Evolutionary conservation across 2,797 vertebrate species (phyloP), one percentile per base, ranked within the genome.

Genomic region (Microchirus variegatus): DNA sequence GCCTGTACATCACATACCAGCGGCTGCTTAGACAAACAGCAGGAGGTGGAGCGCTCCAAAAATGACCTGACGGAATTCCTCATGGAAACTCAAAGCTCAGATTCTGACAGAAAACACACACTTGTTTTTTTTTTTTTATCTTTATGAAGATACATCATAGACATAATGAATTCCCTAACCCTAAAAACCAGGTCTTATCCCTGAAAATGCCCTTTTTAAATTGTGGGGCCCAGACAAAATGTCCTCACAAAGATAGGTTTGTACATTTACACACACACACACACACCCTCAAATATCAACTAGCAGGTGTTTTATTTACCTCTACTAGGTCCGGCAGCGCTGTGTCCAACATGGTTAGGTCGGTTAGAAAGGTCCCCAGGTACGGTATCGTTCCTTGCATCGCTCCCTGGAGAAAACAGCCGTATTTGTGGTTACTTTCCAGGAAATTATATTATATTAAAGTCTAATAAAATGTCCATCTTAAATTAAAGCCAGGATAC

Each of bases 371-470:
- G 10, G 95, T 98, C 42, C 97, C 97, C 68, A 99, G 84, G 80
- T 97, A 99, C 0, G 97, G 97, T 42, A 99, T 96, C 0, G 96
- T 97, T 41, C 97, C 97, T 78, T 96, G 96, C 96, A 97, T 98
- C 14, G 94, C 93, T 15, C 97, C 96, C 97, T 98, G 87, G 87
- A 18, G 62, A 47, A 79, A 11, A 67, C 73, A 54, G 37, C 9
- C 12, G n/a, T n/a, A n/a, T n/a, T n/a, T n/a, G n/a, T n/a, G 15
- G 40, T 42, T 42, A 42, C 13, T 13, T 13, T 6, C 3, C 5
- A 42, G 40, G 40, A 42, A 42, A 42, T 42, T 1, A 10, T 31
- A 31, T 31, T 3, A 31, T 31, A n/a, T n/a, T n/a, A n/a, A n/a
- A n/a, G n/a, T n/a, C n/a, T n/a, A n/a, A 31, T 31, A 31, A 31